Evolutionary conservation across 2,113 vertebrate species (phyloP).

Genomic region (Cinclus cinclus): DNA sequence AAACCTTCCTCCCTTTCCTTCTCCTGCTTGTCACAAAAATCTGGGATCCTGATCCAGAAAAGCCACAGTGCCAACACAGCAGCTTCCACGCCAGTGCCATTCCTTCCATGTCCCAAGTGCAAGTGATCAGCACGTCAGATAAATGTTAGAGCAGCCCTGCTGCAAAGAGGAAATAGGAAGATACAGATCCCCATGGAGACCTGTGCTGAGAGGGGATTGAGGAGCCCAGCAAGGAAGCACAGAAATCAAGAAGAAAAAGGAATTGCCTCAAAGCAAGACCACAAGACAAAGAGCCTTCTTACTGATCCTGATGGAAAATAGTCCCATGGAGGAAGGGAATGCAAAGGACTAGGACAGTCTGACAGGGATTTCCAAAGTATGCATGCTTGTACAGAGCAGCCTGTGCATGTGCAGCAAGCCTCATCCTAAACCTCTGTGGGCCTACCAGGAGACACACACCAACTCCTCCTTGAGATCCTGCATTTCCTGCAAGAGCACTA

Average conservation of each 20-base stretch:
- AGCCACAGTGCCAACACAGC: neutral
- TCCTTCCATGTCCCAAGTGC: rapidly evolving
- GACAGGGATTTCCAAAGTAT: neutral
- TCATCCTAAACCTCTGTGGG: neutral
- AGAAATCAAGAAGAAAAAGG: neutral
- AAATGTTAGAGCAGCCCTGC: rapidly evolving
- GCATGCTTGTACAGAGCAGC: neutral
- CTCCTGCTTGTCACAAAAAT: neutral
- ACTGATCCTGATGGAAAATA: neutral
- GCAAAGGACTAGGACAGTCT: neutral
- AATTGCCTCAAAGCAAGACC: neutral
- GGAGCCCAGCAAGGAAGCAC: neutral
- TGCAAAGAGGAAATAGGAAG: neutral
- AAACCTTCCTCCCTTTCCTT: neutral
- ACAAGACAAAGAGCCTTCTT: neutral
- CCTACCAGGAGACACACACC: neutral
- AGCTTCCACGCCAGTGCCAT: neutral
- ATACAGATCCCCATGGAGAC: neutral
- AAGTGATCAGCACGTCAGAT: rapidly evolving
- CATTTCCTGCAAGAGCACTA: neutral
- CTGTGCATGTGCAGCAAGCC: neutral
- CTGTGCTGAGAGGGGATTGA: neutral
- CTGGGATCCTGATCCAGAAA: neutral
- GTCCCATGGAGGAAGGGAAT: neutral
- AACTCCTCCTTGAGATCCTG: neutral